Evolutionary conservation across 2,113 vertebrate genomes (phyloP), one percentile per base, ranked within the genome.

Genomic region (Tragelaphus scriptus): DNA sequence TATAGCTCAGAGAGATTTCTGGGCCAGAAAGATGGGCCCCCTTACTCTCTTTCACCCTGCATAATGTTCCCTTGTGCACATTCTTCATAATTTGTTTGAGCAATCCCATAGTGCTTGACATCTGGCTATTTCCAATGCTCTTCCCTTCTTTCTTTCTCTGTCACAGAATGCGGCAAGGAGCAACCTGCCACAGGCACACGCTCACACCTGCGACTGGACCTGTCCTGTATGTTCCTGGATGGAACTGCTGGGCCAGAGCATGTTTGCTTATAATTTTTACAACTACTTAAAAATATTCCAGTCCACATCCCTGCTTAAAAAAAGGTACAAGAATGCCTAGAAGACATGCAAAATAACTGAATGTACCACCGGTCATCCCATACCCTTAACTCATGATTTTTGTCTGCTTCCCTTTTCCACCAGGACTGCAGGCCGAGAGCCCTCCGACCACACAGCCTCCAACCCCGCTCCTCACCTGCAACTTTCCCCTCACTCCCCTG

Each of bases 31-130:
- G n/a, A 49, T 0, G 28, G 55, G 80, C 15, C 47, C 8, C 32
- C 36, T 51, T 58, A 6, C 5, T 56, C 17, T n/a, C 16, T 55
- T 30, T 9, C 4, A 61, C 28, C 9, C 30, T 4, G 5, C 30
- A 10, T 7, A 26, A 63, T 2, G 56, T 2, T 63, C 49, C 63
- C 51, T 7, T 5, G 3, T 0, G 1, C 10, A 23, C 36, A 16
- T 30, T 53, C 30, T 40, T 16, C 25, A 3, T 7, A 30, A 36
- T 7, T 63, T 6, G 65, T 7, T 81, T 7, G 65, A 25, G 25
- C 28, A 49, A 11, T 30, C 44, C 1, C 21, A 49, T 11, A 17
- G 13, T 17, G 71, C 55, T 8, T 85, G 32, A 40, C 4, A 8
- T 32, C 7, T 51, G 77, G 53, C 25, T 85, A 8, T 40, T 63